Conservation (phyloP, 2,797 vertebrate species). For the Periophthalmus magnuspinnatus region DNA sequence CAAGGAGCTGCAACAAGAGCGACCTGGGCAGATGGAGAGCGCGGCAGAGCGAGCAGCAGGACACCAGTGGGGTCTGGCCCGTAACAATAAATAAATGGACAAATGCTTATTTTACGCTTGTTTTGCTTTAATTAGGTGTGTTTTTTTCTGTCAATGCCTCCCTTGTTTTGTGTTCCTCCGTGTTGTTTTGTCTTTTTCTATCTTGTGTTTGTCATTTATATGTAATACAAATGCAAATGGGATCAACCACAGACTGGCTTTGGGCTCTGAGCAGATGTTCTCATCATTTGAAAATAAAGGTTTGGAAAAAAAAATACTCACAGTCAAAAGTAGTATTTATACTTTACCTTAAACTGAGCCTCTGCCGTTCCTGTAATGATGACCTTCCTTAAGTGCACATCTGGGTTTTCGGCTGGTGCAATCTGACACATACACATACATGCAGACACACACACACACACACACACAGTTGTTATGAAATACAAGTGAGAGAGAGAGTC, state of each 20-base stretch:
- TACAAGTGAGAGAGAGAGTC: not conserved
- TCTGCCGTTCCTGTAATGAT: conserved; percentile 93
- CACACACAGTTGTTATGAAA: conserved; percentile 7
- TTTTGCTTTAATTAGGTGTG: conserved; percentile 17
- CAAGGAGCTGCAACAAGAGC: too few relatives aligned
- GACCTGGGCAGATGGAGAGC: too few relatives aligned
- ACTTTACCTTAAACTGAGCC: conserved; percentile 93
- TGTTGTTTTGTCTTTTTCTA: not conserved
- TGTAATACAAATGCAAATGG: not conserved
- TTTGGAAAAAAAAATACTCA: not conserved
- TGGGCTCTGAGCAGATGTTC: too few relatives aligned
- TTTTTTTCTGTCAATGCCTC: not conserved
- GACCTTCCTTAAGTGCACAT: conserved; percentile 89
- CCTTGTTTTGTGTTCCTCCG: not conserved
- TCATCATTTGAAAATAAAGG: too few relatives aligned
- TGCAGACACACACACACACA: too few relatives aligned
- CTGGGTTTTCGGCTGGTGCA: conserved; percentile 87
- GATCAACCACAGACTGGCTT: not conserved
- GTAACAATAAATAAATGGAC: too few relatives aligned
- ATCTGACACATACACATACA: conserved; percentile 75
- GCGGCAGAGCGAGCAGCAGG: too few relatives aligned
- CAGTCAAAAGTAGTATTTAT: not conserved
- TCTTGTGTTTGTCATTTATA: not conserved
- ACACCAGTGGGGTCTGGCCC: too few relatives aligned
- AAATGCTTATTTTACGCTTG: not conserved